phyloP scores from a whole-genome alignment of 2,888 invertebrate species.

The Drosophila leonis region DNA sequence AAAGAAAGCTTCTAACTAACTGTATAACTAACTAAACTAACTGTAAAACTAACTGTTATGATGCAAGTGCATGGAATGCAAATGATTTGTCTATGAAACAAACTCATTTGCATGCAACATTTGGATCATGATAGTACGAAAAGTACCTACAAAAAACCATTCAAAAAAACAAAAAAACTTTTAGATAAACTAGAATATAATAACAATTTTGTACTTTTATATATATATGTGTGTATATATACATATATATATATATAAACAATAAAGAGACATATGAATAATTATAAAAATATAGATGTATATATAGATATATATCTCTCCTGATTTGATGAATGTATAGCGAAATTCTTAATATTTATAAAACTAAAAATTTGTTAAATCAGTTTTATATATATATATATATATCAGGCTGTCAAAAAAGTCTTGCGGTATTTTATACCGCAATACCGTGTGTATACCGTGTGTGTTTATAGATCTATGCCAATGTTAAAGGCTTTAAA shows the following conservation, averaged over 20 bases:
- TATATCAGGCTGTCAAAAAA: no score
- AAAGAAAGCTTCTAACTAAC: conserved; percentile 75
- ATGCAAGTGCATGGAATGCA: conserved; percentile 15
- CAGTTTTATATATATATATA: conserved; percentile 33
- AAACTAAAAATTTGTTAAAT: conserved; percentile 22
- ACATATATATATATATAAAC: background rate
- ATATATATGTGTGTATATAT: conserved; percentile 46
- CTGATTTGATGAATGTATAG: conserved; percentile 14
- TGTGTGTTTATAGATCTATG: no score
- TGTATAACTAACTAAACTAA: conserved; percentile 6
- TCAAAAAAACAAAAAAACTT: conserved; percentile 28
- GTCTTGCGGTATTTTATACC: no score
- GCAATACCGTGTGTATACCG: no score
- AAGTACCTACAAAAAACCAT: conserved; percentile 34
- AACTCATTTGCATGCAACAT: conserved; percentile 9
- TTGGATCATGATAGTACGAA: conserved; percentile 49
- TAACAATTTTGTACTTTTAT: conserved; percentile 68
- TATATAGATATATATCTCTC: conserved; percentile 25
- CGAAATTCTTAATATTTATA: conserved; percentile 45
- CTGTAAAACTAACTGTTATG: conserved; percentile 43
- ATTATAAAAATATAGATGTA: conserved; percentile 5
- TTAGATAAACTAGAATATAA: conserved; percentile 51
- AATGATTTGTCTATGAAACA: background rate
- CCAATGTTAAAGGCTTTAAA: no score
- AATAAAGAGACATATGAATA: conserved; percentile 4